These are phyloP conservation scores for Orius insidiosus DNA, from an alignment of 1,140 invertebrate species.

Conservation along the genomic window DNA sequence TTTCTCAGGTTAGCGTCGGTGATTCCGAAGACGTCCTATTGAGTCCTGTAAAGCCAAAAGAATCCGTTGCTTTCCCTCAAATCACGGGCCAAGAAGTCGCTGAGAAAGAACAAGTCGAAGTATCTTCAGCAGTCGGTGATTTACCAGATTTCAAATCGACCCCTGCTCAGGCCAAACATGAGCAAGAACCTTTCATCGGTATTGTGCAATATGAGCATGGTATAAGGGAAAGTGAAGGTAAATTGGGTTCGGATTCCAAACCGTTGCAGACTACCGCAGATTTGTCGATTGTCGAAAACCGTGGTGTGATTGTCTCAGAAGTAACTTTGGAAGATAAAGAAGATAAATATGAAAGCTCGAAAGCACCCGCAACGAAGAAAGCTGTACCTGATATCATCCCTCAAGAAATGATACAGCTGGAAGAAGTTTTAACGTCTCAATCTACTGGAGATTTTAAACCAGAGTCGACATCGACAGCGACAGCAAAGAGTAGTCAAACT, in stretches of 20 bases:
- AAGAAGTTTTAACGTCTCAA: constrained; percentile 22
- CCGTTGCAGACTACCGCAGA: constrained; percentile 22
- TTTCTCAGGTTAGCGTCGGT: constrained; percentile 28
- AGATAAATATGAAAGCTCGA: constrained; percentile 13
- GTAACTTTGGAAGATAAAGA: constrained; percentile 24
- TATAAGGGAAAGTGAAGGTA: constrained; percentile 27
- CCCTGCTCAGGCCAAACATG: constrained; percentile 19
- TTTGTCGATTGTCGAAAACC: constrained; percentile 25
- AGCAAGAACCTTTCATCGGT: constrained; percentile 29
- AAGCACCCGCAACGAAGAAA: constrained; percentile 15
- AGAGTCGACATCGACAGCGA: constrained; percentile 6
- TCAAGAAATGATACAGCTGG: constrained; percentile 15
- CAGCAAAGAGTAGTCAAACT: constrained; percentile 15
- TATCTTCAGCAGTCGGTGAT: constrained; percentile 17
- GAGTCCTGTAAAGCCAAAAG: constrained; percentile 22
- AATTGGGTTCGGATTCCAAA: constrained; percentile 24
- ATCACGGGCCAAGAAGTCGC: constrained; percentile 23
- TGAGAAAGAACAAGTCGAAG: constrained; percentile 22
- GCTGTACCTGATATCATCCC: constrained; percentile 16
- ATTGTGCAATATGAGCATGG: constrained; percentile 29
- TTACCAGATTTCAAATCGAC: constrained; percentile 16
- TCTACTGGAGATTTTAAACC: constrained; percentile 17
- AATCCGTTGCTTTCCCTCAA: constrained; percentile 22
- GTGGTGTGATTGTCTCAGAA: constrained; percentile 23
- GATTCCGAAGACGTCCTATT: constrained; percentile 31